These are phyloP conservation scores for Eugnorisma glareosa DNA, from an alignment of 2,888 invertebrate genomes.

Conservation along the genomic window DNA sequence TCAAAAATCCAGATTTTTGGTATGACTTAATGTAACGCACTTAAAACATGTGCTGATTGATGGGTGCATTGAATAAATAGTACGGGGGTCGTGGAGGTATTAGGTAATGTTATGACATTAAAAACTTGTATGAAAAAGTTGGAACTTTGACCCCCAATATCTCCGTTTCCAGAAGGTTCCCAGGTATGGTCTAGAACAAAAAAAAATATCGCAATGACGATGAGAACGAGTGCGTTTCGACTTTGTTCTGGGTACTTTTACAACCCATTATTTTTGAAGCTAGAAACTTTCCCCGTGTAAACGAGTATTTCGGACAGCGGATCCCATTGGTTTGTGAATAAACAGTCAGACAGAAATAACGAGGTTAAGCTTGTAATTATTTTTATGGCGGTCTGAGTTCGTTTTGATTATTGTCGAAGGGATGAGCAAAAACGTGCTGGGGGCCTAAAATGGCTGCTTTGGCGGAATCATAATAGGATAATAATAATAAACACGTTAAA, in stretches of 20 bases:
- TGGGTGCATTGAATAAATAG: no score
- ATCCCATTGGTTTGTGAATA: conserved; percentile 25
- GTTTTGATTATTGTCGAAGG: not conserved
- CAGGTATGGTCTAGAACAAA: not conserved
- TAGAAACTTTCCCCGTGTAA: conserved; percentile 13
- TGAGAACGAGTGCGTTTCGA: not conserved
- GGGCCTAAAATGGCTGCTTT: no score
- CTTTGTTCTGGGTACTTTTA: not conserved
- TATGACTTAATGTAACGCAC: no score
- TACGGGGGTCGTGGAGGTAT: no score
- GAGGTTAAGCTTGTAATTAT: conserved; percentile 44
- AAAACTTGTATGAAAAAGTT: no score
- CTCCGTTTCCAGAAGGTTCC: not conserved
- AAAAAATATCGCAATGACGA: not conserved
- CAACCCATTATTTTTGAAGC: not conserved
- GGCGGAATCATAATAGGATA: no score
- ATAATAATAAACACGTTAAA: no score
- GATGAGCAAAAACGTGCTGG: not conserved
- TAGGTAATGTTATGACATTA: no score
- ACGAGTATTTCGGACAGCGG: not conserved
- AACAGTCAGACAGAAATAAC: conserved; percentile 24
- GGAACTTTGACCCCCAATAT: not conserved
- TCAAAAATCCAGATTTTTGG: no score
- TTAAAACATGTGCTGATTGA: no score
- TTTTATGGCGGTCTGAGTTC: conserved; percentile 26